Evolutionary conservation across 2,797 vertebrate genomes (phyloP).

Genomic region (Epinephelus malabaricus): DNA sequence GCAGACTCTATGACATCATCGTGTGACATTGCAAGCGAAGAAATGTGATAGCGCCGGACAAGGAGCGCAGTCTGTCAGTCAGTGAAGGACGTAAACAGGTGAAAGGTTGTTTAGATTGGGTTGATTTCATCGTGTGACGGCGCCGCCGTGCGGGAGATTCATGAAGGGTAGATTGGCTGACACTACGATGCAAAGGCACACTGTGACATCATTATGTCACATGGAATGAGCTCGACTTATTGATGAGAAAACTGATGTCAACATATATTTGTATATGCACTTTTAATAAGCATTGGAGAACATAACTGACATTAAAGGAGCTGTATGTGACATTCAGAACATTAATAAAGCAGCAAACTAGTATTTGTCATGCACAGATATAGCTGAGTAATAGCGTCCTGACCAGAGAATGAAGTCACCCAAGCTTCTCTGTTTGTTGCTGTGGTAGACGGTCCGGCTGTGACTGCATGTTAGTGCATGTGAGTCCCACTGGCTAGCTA

Average conservation of each 20-base stretch:
- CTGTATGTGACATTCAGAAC: too few species aligned
- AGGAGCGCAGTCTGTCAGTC: neutral
- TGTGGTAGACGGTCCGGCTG: too few species aligned
- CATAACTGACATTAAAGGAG: too few species aligned
- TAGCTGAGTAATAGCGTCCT: too few species aligned
- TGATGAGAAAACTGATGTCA: neutral
- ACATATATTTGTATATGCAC: too few species aligned
- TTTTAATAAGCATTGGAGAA: too few species aligned
- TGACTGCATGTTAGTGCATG: too few species aligned
- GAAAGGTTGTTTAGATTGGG: neutral
- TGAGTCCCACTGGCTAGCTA: too few species aligned
- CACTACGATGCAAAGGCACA: neutral
- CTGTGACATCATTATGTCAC: constrained; percentile 78
- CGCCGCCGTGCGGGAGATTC: neutral
- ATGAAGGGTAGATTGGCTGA: constrained; percentile 1
- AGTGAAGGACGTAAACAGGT: neutral
- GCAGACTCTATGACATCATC: constrained; percentile 90
- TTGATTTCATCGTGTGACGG: neutral
- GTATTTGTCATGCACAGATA: too few species aligned
- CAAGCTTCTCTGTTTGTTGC: too few species aligned
- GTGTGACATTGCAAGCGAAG: constrained; percentile 32
- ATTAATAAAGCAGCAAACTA: too few species aligned
- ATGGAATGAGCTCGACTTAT: neutral
- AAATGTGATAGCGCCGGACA: rapidly evolving
- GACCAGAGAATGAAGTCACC: too few species aligned